phyloP scores from a whole-genome alignment of 2,888 invertebrate species.

The Brassicogethes aeneus region DNA sequence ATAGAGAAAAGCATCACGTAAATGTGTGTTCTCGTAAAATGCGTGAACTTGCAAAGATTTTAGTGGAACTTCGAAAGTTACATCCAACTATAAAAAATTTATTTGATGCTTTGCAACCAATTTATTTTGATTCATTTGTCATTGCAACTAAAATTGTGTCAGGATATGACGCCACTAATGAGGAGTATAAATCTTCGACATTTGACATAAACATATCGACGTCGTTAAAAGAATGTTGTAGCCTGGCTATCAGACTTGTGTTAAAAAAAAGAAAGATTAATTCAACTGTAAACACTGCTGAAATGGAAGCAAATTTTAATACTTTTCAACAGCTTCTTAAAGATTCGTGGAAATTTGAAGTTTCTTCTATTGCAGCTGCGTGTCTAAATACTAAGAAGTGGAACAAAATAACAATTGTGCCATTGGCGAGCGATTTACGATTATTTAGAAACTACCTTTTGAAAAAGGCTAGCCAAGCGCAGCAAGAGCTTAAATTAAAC shows the following conservation, averaged over 20 bases:
- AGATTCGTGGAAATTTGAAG: slow-evolving; percentile 14
- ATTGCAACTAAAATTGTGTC: slow-evolving; percentile 4
- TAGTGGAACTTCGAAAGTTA: slow-evolving; percentile 12
- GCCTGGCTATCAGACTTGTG: slow-evolving; percentile 6
- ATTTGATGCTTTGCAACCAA: slow-evolving; percentile 9
- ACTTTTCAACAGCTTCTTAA: slow-evolving; percentile 12
- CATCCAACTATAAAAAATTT: slow-evolving; percentile 8
- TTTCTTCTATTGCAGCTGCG: slow-evolving; percentile 9
- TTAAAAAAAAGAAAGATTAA: slow-evolving; percentile 3
- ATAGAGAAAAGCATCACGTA: slow-evolving; percentile 15
- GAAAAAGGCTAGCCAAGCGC: not conserved
- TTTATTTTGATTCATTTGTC: slow-evolving; percentile 10
- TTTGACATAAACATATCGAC: slow-evolving; percentile 8
- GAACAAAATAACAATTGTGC: slow-evolving; percentile 10
- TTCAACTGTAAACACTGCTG: slow-evolving; percentile 3
- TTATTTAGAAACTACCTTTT: slow-evolving; percentile 14
- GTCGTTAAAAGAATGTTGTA: slow-evolving; percentile 10
- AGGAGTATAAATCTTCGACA: slow-evolving; percentile 5
- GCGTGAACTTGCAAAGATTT: no score
- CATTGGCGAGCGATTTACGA: slow-evolving; percentile 7
- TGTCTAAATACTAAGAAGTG: slow-evolving; percentile 12
- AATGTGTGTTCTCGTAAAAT: no score
- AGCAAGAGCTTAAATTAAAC: no score
- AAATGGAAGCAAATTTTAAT: slow-evolving; percentile 13
- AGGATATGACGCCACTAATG: slow-evolving; percentile 1